Evolutionary conservation across 1,140 invertebrate genomes (phyloP), one percentile per base, ranked within the genome.

Genomic region (Sminthurinus signatus): DNA sequence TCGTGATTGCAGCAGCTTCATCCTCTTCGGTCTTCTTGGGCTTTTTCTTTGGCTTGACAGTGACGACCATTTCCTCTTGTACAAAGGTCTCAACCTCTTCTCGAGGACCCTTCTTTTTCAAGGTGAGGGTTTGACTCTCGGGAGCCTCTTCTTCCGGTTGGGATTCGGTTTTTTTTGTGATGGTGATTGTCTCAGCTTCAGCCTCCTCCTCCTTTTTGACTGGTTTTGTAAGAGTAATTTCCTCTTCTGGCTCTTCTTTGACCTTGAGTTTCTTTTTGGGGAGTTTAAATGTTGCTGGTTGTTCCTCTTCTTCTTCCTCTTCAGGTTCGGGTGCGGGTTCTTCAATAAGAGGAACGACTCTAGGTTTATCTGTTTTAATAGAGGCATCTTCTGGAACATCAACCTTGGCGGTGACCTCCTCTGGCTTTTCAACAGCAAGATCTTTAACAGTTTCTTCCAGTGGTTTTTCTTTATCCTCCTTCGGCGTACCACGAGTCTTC

Each of bases 1-100:
- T n/a, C n/a, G n/a, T n/a, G 23, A 88, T 86, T 3, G 83, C 85
- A 62, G 85, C 81, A 80, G 88, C 85, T 36, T 83, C 82, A 89
- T n/a, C n/a, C 65, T 77, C 86, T 87, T 2, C 54, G 29, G 89
- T 83, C 19, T 56, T 27, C n/a, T n/a, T n/a, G n/a, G n/a, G n/a
- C n/a, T n/a, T n/a, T n/a, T n/a, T n/a, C n/a, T n/a, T n/a, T n/a
- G n/a, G n/a, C n/a, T n/a, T n/a, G 56, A 5, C 3, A 10, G 15
- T 25, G 14, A 89, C 88, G n/a, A 84, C 88, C 2, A 88, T 86
- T 70, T 82, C 79, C 78, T 88, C 86, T 39, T 83, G 82, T 66
- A 87, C 73, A 31, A 74, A 74, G 69, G 78, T 67, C 32, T 55
- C 74, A 0, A 42, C 23, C 46, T 3, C 54, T n/a, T 32, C 36